A percentile compares a stretch with the other conserved stretches of the same genome.
Conservation (phyloP, 2,113 vertebrate genomes). For the Penelope pileata region DNA sequence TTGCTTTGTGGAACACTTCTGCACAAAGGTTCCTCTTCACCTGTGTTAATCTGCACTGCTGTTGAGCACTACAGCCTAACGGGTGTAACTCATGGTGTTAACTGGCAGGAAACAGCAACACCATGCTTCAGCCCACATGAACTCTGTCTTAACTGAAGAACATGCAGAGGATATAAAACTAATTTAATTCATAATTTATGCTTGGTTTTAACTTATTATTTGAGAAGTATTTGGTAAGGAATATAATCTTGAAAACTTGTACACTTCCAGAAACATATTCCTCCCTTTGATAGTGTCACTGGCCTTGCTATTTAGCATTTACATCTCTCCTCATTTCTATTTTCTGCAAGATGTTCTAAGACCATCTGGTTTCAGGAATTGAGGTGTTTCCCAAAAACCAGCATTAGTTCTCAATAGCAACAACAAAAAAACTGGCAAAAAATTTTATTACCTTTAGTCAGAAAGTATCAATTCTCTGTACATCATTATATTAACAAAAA, state of each 20-base stretch:
- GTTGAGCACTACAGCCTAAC: not conserved
- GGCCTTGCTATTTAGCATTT: not conserved
- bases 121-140: not conserved
- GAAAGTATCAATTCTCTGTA: not conserved
- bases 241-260: not conserved
- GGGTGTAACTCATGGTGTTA: rapidly evolving
- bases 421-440: not conserved
- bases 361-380: not conserved
- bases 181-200: not conserved
- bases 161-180: not conserved
- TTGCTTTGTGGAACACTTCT: rapidly evolving
- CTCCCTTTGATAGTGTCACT: not conserved
- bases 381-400: not conserved
- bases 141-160: not conserved
- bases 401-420: not conserved
- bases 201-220: not conserved
- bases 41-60: not conserved
- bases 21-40: not conserved
- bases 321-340: not conserved
- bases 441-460: not conserved
- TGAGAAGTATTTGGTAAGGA: not conserved
- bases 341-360: not conserved
- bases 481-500: not conserved
- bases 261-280: not conserved
- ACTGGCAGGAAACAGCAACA: not conserved